Conservation (phyloP, 2,888 invertebrate genomes). For the Epinotia demarniana region DNA sequence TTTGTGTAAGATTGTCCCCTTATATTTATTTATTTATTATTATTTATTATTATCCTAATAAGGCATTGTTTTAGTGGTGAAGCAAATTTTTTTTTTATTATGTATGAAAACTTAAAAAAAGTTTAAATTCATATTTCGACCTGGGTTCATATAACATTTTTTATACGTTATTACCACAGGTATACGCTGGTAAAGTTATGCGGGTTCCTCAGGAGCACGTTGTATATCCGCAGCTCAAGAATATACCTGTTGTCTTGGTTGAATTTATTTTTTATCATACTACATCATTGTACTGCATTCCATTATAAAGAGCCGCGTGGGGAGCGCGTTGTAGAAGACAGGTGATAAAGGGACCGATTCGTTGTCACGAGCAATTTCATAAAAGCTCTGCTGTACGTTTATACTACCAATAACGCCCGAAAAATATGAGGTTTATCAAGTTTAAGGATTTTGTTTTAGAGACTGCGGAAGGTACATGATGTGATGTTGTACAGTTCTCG, state of each 20-base stretch:
- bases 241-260: slow-evolving; percentile 24
- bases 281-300: slow-evolving; percentile 27
- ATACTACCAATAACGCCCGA: slow-evolving; percentile 35
- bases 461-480: neutral
- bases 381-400: slow-evolving; percentile 38
- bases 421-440: slow-evolving; percentile 36
- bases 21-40: no score
- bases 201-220: no score
- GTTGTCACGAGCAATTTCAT: slow-evolving; percentile 44
- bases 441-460: slow-evolving; percentile 26
- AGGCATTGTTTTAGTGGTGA: no score
- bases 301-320: slow-evolving; percentile 30
- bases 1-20: no score
- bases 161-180: no score
- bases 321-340: slow-evolving; percentile 41
- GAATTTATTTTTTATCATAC: slow-evolving; percentile 24
- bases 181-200: no score
- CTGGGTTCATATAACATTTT: no score
- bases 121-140: no score
- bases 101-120: no score
- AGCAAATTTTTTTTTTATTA: no score
- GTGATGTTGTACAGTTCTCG: neutral
- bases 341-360: slow-evolving; percentile 45
- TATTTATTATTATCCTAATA: no score
- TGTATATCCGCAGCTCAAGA: slow-evolving; percentile 14